phyloP scores from a whole-genome alignment of 2,888 invertebrate genomes.

The Synanthedon formicaeformis region DNA sequence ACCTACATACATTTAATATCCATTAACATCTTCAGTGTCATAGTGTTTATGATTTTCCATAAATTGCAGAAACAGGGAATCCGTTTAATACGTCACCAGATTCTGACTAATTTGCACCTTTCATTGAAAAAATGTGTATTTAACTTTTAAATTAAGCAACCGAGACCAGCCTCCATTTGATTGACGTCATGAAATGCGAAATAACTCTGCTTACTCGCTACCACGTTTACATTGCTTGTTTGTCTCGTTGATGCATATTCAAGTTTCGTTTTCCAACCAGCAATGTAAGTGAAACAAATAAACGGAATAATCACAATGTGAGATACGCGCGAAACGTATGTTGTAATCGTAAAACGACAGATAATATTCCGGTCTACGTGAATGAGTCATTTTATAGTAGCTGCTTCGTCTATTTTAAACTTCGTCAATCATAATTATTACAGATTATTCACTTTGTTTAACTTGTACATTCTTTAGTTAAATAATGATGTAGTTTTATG shows the following conservation, averaged over 20 bases:
- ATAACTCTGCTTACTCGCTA: no score
- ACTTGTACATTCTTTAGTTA: background rate
- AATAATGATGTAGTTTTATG: no score
- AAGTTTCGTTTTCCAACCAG: no score
- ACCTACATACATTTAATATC: background rate
- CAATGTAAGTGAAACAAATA: no score
- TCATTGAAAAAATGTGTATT: background rate
- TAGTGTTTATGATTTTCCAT: background rate
- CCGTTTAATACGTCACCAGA: background rate
- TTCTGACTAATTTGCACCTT: background rate
- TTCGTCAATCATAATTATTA: background rate
- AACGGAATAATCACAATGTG: no score
- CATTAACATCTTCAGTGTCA: background rate
- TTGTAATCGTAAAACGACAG: constrained; percentile 38
- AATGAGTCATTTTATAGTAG: constrained; percentile 28
- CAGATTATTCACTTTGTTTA: background rate
- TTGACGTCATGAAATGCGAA: constrained; percentile 20
- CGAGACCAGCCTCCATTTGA: constrained; percentile 19
- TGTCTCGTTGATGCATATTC: no score
- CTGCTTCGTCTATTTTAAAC: background rate
- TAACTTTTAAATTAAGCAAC: constrained; percentile 10
- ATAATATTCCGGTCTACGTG: constrained; percentile 20
- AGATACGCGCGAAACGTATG: constrained; percentile 10
- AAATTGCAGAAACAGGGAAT: background rate
- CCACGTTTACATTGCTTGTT: no score